Conservation (phyloP, 2,888 invertebrate species). For the Drosophila subsilvestris region DNA sequence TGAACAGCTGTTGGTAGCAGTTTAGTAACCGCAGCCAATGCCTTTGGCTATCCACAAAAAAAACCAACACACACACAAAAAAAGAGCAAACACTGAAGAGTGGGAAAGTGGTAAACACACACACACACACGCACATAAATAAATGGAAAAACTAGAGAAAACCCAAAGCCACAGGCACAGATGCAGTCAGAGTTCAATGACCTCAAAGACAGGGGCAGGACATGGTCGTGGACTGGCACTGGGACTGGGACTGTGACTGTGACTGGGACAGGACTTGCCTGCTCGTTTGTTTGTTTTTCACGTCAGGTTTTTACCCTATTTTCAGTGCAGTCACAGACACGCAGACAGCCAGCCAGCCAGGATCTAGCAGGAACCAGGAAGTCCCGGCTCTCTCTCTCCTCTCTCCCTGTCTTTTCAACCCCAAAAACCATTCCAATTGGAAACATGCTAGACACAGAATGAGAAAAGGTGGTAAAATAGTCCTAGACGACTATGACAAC, state of each 20-base stretch:
- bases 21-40: constrained; percentile 32
- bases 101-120: constrained; percentile 26
- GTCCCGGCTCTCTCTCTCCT: constrained; percentile 4
- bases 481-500: not conserved
- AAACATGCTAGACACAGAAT: constrained; percentile 4
- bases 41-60: constrained; percentile 5
- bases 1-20: constrained; percentile 66
- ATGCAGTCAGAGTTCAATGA: constrained; percentile 40
- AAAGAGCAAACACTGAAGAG: constrained; percentile 14
- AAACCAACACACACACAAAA: constrained; percentile 1
- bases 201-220: constrained; percentile 32
- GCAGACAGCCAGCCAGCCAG: constrained; percentile 23
- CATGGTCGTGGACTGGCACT: constrained; percentile 13
- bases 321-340: constrained; percentile 54
- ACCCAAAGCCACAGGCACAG: constrained; percentile 9
- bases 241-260: constrained; percentile 1
- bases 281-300: constrained; percentile 75
- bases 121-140: constrained; percentile 5
- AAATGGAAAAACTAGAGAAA: constrained; percentile 16
- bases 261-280: constrained; percentile 34
- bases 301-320: constrained; percentile 80
- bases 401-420: constrained; percentile 38
- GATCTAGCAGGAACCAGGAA: constrained; percentile 41
- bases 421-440: constrained; percentile 41
- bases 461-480: not conserved